Evolutionary conservation across 2,113 vertebrate genomes (phyloP), one percentile per base, ranked within the genome.

Genomic region (Marmota monax): DNA sequence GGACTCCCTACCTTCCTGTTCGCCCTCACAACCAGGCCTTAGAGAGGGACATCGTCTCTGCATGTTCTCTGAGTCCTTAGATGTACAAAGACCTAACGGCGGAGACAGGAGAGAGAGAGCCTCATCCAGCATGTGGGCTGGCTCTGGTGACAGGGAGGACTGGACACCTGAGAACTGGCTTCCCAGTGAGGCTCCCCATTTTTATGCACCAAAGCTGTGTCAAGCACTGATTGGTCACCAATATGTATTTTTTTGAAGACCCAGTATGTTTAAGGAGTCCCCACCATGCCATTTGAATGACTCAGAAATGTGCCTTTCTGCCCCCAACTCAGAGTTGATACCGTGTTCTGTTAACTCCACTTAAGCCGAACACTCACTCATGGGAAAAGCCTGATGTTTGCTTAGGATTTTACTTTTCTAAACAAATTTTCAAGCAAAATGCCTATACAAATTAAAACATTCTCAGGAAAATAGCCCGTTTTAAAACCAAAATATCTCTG

Each of bases 381-480:
- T 22, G 34, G 58, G 61, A 69, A 61, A 94, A 79, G 77, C 51
- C 80, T 67, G 78, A 23, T 23, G 2, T 39, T 78, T 73, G 51
- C 37, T 58, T 61, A 65, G 51, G 20, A 77, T 42, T 90, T 73
- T 70, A 53, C 34, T 25, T 92, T 92, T 77, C n/a, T 32, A n/a
- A 67, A 56, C 76, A 84, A 87, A 88, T 45, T 8, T 29, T 77
- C 29, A 20, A 42, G 56, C 69, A 83, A 53, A 58, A 53, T 51
- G 13, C 12, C 74, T 69, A 74, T 27, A 25, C 51, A 69, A 72
- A 42, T 80, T 20, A 29, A 10, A 65, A 34, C 45, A 56, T 79
- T 63, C 89, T 92, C 91, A 96, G 96, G 96, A 96, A 45, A 94
- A 22, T 22, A 67, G 70, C 27, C 67, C 48, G 37, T 90, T 56